Evolutionary conservation across 2,113 vertebrate genomes (phyloP).

Genomic region (Dunckerocampus dactyliophorus): DNA sequence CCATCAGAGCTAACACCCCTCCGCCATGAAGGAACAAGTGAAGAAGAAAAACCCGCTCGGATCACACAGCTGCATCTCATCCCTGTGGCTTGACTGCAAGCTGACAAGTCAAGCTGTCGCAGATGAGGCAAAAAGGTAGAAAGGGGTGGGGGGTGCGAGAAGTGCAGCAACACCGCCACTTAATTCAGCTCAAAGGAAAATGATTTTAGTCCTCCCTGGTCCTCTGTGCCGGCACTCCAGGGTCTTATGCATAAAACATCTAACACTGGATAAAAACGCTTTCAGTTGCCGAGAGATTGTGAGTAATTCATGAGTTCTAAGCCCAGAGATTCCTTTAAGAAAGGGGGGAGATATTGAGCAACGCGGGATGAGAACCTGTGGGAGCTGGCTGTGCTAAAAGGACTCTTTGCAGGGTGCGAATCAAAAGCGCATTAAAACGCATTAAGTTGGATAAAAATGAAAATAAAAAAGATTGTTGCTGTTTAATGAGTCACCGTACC

Average conservation of each 20-base stretch:
- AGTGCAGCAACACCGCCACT: constrained; percentile 10
- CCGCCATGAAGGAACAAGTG: not conserved
- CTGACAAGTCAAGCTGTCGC: constrained; percentile 23
- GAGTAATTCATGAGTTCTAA: constrained; percentile 47
- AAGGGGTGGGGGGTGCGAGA: not conserved
- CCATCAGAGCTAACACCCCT: not conserved
- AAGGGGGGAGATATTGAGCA: constrained; percentile 6
- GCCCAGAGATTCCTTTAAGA: constrained; percentile 18
- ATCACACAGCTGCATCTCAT: constrained; percentile 14
- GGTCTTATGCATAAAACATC: constrained; percentile 53
- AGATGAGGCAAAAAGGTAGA: not conserved
- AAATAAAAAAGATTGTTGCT: not conserved
- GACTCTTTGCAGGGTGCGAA: constrained; percentile 3
- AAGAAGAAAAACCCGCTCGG: not conserved
- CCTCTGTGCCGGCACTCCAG: constrained; percentile 10
- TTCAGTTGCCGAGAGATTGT: not conserved
- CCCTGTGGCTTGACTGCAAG: constrained; percentile 17
- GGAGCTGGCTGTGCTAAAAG: not conserved
- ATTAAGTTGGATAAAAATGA: not conserved
- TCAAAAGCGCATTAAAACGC: not conserved
- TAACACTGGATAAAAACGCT: constrained; percentile 24
- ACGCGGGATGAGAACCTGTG: constrained; percentile 3
- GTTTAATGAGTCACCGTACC: not conserved
- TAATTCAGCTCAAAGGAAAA: constrained; percentile 12
- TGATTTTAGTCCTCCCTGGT: constrained; percentile 11